These are phyloP conservation scores for Urocolius indicus DNA, from an alignment of 2,113 vertebrate species.

Conservation along the genomic window DNA sequence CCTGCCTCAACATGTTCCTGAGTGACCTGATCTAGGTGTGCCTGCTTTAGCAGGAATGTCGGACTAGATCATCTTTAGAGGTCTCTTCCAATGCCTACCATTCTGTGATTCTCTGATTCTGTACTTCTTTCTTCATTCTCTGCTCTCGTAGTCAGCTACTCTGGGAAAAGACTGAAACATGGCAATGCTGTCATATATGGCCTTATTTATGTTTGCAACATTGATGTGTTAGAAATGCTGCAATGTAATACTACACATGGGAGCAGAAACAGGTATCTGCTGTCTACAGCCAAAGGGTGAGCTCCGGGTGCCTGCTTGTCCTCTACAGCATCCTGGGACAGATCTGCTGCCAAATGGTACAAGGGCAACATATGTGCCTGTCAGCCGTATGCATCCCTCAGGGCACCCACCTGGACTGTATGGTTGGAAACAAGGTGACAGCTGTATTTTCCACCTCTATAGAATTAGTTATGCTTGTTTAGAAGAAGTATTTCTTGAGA, in stretches of 20 bases:
- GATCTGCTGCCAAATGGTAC: background rate
- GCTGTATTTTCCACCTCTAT: background rate
- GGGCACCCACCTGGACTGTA: background rate
- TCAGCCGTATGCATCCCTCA: fast-evolving
- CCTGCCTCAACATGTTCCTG: too few species aligned
- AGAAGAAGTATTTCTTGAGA: background rate
- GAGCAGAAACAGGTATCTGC: background rate
- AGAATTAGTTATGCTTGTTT: background rate
- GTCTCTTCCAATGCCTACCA: too few species aligned
- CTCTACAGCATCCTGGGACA: background rate
- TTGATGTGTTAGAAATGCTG: background rate
- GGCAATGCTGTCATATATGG: background rate
- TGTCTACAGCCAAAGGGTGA: background rate
- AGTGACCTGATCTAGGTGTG: too few species aligned
- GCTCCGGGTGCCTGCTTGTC: background rate
- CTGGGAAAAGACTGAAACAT: background rate
- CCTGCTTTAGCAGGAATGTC: too few species aligned
- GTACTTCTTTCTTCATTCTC: background rate
- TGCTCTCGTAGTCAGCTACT: background rate
- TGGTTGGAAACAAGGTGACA: background rate
- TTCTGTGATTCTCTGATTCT: too few species aligned
- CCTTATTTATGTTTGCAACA: background rate
- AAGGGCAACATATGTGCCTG: fast-evolving
- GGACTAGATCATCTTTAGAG: too few species aligned
- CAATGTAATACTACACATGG: background rate